These are phyloP conservation scores for Cyprinella venusta DNA, from an alignment of 2,797 vertebrate species.

Conservation along the genomic window DNA sequence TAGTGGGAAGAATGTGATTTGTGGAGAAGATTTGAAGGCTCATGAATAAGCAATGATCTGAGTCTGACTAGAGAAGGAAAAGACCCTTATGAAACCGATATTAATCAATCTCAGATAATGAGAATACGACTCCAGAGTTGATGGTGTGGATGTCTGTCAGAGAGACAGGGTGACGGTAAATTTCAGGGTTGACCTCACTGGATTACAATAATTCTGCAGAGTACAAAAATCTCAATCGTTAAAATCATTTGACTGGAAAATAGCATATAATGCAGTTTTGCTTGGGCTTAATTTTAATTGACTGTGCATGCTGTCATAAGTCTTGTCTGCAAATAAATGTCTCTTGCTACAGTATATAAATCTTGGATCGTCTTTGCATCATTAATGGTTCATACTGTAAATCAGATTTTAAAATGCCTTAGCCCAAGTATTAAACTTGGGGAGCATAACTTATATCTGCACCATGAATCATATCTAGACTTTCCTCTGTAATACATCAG, in stretches of 20 bases:
- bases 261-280: background rate
- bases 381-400: background rate
- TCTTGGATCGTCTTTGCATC: background rate
- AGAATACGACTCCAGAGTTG: conserved; percentile 22
- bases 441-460: background rate
- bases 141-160: conserved; percentile 38
- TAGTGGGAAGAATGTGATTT: conserved; percentile 50
- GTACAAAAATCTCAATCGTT: conserved; percentile 27
- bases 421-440: background rate
- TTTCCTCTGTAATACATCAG: background rate
- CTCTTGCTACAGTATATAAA: background rate
- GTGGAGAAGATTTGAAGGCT: conserved; percentile 32
- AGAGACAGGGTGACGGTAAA: conserved; percentile 15
- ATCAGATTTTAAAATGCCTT: background rate
- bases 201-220: conserved; percentile 26
- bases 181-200: conserved; percentile 38
- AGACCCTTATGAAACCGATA: conserved; percentile 23
- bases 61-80: conserved; percentile 25
- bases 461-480: background rate
- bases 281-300: background rate
- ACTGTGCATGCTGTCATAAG: background rate
- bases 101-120: conserved; percentile 34
- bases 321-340: conserved; percentile 1
- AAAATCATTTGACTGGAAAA: conserved; percentile 29
- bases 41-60: conserved; percentile 59